Conservation (phyloP, 2,113 vertebrate genomes). For the Hippoglossus stenolepis region DNA sequence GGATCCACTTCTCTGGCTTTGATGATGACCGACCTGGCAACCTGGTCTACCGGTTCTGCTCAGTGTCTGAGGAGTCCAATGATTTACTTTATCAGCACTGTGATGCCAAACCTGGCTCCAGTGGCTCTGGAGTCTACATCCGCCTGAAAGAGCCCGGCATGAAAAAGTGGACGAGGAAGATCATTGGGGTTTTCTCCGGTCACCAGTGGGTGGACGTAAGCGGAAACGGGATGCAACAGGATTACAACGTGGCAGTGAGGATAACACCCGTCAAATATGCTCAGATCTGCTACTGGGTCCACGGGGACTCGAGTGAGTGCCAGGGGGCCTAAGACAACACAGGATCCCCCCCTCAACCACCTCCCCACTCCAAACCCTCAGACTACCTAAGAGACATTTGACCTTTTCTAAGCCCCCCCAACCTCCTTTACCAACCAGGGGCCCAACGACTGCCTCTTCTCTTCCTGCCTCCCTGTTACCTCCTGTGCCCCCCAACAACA, state of each 20-base stretch:
- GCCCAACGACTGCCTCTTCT: slow-evolving; percentile 49
- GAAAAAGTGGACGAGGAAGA: slow-evolving; percentile 94
- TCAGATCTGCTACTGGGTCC: slow-evolving; percentile 97
- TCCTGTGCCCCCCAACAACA: slow-evolving; percentile 47
- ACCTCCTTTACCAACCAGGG: slow-evolving; percentile 34
- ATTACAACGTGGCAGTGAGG: slow-evolving; percentile 97
- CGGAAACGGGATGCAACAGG: slow-evolving; percentile 89
- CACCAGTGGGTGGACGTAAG: slow-evolving; percentile 95
- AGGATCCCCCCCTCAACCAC: neutral
- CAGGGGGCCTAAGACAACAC: slow-evolving; percentile 78
- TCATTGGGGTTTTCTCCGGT: slow-evolving; percentile 93
- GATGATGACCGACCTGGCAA: slow-evolving; percentile 91
- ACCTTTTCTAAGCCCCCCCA: neutral
- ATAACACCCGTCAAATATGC: slow-evolving; percentile 96
- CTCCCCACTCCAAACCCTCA: neutral
- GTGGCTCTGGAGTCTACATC: slow-evolving; percentile 94
- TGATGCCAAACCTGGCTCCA: slow-evolving; percentile 93
- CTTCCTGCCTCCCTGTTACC: slow-evolving; percentile 24
- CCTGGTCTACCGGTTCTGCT: slow-evolving; percentile 95
- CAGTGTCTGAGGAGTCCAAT: slow-evolving; percentile 92
- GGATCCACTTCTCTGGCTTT: slow-evolving; percentile 97
- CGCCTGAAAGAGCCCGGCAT: slow-evolving; percentile 91
- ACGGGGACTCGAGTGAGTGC: slow-evolving; percentile 88
- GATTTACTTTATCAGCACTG: slow-evolving; percentile 96
- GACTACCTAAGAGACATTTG: slow-evolving; percentile 4